These are phyloP conservation scores for Drosophila arawakana DNA, from an alignment of 1,140 invertebrate species.

Conservation along the genomic window DNA sequence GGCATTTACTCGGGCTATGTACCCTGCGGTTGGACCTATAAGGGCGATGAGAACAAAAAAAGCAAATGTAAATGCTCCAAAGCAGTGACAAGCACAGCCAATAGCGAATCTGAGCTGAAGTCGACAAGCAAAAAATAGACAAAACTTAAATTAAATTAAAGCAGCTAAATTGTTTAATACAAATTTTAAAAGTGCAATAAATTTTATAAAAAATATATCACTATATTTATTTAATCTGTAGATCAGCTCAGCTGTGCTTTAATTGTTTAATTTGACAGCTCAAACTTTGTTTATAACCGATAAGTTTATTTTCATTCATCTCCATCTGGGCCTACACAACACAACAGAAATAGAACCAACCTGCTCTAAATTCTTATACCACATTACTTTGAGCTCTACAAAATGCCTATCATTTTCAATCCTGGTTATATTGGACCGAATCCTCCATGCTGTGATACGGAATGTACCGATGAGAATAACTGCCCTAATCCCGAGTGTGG, in stretches of 20 bases:
- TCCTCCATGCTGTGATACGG: conserved; percentile 64
- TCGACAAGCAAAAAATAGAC: too few relatives aligned
- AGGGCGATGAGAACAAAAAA: not conserved
- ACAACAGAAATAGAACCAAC: conserved; percentile 35
- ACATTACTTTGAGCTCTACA: not conserved
- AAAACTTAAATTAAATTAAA: too few relatives aligned
- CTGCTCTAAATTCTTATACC: conserved; percentile 22
- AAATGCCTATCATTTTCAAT: conserved; percentile 65
- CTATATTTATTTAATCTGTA: not conserved
- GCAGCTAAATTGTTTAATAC: too few relatives aligned
- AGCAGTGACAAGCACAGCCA: too few relatives aligned
- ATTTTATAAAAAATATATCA: not conserved
- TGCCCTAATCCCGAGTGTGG: conserved; percentile 50
- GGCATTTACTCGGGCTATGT: conserved; percentile 50
- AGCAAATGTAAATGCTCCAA: too few relatives aligned
- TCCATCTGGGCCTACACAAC: conserved; percentile 24
- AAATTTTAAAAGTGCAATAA: not conserved
- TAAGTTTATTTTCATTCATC: conserved; percentile 17
- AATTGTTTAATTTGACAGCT: not conserved
- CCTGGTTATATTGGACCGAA: conserved; percentile 65
- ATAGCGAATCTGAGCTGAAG: too few relatives aligned
- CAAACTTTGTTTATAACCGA: not conserved
- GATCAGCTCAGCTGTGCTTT: not conserved
- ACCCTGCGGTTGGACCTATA: conserved; percentile 44
- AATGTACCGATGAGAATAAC: conserved; percentile 37